Evolutionary conservation across 2,888 invertebrate species (phyloP).

Genomic region (Nycteola revayana): DNA sequence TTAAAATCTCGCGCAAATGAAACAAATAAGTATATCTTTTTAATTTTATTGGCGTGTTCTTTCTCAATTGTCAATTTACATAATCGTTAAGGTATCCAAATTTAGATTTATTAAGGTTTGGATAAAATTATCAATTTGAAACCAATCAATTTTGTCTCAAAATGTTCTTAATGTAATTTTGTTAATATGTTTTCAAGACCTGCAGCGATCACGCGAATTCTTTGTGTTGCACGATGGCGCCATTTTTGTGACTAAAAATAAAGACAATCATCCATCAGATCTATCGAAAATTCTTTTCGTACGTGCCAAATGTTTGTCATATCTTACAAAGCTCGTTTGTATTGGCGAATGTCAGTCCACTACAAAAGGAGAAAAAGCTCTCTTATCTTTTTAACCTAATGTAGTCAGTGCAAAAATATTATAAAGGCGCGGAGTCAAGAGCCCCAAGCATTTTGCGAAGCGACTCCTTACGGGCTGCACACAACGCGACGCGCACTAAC

Average conservation of each 20-base stretch:
- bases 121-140: too few species aligned
- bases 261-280: conserved; percentile 36
- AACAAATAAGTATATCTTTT: too few species aligned
- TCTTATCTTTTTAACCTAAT: conserved; percentile 74
- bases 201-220: conserved; percentile 53
- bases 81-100: too few species aligned
- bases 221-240: conserved; percentile 21
- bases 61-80: too few species aligned
- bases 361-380: conserved; percentile 76
- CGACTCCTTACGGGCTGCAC: conserved; percentile 72
- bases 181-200: too few species aligned
- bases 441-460: conserved; percentile 73
- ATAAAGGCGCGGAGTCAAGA: conserved; percentile 69
- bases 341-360: conserved; percentile 56
- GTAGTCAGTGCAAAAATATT: conserved; percentile 72
- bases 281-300: conserved; percentile 45
- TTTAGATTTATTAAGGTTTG: too few species aligned
- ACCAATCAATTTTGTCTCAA: too few species aligned
- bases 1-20: too few species aligned
- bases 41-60: too few species aligned
- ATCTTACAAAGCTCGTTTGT: conserved; percentile 57
- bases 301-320: conserved; percentile 56
- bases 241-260: conserved; percentile 50
- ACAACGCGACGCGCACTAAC: conserved; percentile 54
- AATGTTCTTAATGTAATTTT: too few species aligned